Base-by-base conservation (phyloP, 2,797 vertebrate genomes). In the Manis crassicaudata region DNA sequence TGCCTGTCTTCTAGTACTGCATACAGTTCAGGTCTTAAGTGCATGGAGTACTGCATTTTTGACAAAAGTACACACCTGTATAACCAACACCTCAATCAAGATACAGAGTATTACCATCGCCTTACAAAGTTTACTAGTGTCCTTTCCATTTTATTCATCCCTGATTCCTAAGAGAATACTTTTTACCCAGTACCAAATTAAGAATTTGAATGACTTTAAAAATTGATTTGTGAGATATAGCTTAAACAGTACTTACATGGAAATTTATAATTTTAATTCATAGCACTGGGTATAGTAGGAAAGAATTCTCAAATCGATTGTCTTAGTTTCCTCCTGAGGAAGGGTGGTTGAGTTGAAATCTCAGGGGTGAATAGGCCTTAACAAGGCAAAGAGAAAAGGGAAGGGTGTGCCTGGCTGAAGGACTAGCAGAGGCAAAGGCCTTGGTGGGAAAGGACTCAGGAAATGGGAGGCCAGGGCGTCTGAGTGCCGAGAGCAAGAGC, bases 211-310 rank as follows among this genome's bases (percentile, higher is more conserved):
- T 84, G 40, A 65, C 29, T 86, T 88, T 92, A 7, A 65, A 63
- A 87, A 75, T 27, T 21, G 40, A 23, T 76, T 76, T 60, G 12
- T 80, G 80, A 90, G 37, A 72, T 68, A 60, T 5, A 81, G 25
- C n/a, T 79, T 92, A 79, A 81, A 62, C 3, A n/a, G 20, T 72
- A 52, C 75, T 35, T 73, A 54, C 13, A 25, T 60, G 43, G 82
- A 94, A 77, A 84, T 90, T 32, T 84, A 7, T 80, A 86, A 3
- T 21, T 94, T 80, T 91, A 54, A 20, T 77, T 75, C 35, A n/a
- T 40, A 40, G 63, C 21, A 54, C 62, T 60, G 9, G 40, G 6
- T 82, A 25, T 9, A 1, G 60, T 67, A 56, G 50, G 62, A 75
- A 32, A 84, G 21, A 65, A 6, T 32, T 52, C 32, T 52, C 50